Percentiles rank a stretch among this genome's conserved stretches.
Evolutionary conservation across 2,888 invertebrate genomes (phyloP).

Genomic region (Drosophila histrio): DNA sequence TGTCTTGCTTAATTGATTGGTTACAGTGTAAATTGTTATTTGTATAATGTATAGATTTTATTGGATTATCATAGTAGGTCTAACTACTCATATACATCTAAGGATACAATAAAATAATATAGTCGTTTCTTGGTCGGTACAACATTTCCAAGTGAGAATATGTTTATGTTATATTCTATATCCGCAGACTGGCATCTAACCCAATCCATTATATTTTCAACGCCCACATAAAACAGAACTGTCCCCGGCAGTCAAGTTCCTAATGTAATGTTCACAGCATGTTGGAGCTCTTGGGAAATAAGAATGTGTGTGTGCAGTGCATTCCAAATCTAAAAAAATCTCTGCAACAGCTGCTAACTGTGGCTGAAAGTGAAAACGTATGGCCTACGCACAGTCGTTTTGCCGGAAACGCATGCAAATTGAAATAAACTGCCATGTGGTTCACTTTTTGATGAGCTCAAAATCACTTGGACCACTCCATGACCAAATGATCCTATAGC

Average conservation of each 20-base stretch:
- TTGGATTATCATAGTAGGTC: neutral
- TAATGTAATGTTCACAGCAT: constrained; percentile 26
- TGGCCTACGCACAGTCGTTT: constrained; percentile 37
- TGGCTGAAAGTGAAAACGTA: constrained; percentile 64
- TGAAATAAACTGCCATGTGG: constrained; percentile 59
- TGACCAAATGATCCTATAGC: constrained; percentile 3
- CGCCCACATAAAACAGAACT: constrained; percentile 56
- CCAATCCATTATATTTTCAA: constrained; percentile 23
- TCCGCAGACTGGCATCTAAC: neutral
- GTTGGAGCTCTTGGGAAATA: constrained; percentile 32
- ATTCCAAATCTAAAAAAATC: constrained; percentile 61
- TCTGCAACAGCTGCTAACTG: constrained; percentile 62
- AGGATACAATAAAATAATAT: neutral
- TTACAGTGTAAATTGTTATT: neutral
- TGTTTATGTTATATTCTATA: neutral
- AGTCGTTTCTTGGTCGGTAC: neutral
- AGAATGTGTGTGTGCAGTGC: constrained; percentile 42
- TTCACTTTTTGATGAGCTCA: constrained; percentile 35
- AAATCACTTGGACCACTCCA: constrained; percentile 15
- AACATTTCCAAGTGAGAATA: neutral
- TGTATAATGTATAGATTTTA: neutral
- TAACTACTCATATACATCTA: neutral
- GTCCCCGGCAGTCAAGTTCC: constrained; percentile 34
- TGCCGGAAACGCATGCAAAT: constrained; percentile 69
- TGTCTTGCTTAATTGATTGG: no score